Evolutionary conservation across 2,888 invertebrate genomes (phyloP).

Genomic region (Diogma glabrata): DNA sequence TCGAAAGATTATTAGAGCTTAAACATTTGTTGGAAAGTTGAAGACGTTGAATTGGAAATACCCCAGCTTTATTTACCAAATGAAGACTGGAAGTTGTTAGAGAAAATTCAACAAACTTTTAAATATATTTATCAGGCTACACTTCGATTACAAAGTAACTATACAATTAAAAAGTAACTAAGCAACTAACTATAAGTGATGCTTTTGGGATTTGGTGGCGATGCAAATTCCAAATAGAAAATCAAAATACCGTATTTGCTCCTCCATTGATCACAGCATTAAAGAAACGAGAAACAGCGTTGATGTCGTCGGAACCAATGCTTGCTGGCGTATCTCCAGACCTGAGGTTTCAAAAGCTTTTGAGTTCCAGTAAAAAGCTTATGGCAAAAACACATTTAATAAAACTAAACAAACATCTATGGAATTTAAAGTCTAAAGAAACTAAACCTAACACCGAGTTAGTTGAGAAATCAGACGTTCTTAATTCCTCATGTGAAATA

Average conservation of each 20-base stretch:
- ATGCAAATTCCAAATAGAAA: constrained; percentile 2
- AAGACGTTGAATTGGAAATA: constrained; percentile 1
- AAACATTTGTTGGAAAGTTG: not conserved
- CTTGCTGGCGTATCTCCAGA: not conserved
- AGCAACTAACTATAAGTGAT: constrained; percentile 3
- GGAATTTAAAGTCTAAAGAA: constrained; percentile 2
- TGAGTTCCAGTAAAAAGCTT: not conserved
- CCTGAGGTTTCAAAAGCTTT: not conserved
- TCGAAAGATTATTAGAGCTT: not conserved
- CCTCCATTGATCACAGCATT: constrained; percentile 4
- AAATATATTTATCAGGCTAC: constrained; percentile 4
- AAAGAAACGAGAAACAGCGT: not conserved
- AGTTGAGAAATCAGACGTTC: constrained; percentile 1
- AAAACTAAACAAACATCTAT: not conserved
- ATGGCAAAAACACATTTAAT: constrained; percentile 1
- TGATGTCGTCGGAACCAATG: not conserved
- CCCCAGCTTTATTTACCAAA: not conserved
- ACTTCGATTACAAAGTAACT: constrained; percentile 1
- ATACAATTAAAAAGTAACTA: too few relatives aligned
- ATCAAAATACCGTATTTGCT: not conserved
- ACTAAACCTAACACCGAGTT: not conserved
- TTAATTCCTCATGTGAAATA: constrained; percentile 4
- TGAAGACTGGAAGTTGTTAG: not conserved
- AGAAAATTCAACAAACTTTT: not conserved
- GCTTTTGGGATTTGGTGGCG: not conserved